Evolutionary conservation across 30 jellyfish, hydroid and myxozoan species (phyloP).

Genomic region (Hydractinia echinata): DNA sequence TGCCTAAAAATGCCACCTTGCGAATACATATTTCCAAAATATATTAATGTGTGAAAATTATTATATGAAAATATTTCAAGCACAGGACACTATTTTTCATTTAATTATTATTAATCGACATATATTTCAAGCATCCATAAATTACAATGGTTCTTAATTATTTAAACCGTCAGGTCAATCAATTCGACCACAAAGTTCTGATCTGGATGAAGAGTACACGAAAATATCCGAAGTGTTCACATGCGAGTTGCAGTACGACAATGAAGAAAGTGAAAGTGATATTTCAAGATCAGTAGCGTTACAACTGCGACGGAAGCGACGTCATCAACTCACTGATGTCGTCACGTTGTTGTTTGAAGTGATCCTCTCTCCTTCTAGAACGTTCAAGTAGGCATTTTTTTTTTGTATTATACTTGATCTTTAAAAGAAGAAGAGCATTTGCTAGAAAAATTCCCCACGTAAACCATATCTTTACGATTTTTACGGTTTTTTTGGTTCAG

Average conservation of each 20-base stretch:
- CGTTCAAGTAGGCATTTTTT: slow-evolving; percentile 48
- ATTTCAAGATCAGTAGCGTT: slow-evolving; percentile 64
- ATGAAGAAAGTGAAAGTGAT: slow-evolving; percentile 56
- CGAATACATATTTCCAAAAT: too few relatives aligned
- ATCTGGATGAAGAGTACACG: not conserved
- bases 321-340: slow-evolving; percentile 49
- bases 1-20: too few relatives aligned
- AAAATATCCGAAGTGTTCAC: slow-evolving; percentile 9
- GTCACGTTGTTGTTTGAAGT: slow-evolving; percentile 52
- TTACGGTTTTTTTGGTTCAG: not conserved
- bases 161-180: not conserved
- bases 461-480: not conserved
- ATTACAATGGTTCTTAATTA: too few relatives aligned
- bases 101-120: too few relatives aligned
- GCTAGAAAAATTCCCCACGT: too few relatives aligned
- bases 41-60: too few relatives aligned
- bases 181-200: not conserved
- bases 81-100: too few relatives aligned
- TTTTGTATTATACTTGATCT: not conserved
- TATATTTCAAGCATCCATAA: too few relatives aligned
- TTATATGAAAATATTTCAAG: too few relatives aligned
- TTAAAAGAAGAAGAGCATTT: too few relatives aligned
- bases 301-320: slow-evolving; percentile 30
- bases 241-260: slow-evolving; percentile 40
- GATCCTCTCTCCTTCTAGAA: slow-evolving; percentile 63